phyloP scores from a whole-genome alignment of 2,888 invertebrate genomes.

The Metalampra italica region DNA sequence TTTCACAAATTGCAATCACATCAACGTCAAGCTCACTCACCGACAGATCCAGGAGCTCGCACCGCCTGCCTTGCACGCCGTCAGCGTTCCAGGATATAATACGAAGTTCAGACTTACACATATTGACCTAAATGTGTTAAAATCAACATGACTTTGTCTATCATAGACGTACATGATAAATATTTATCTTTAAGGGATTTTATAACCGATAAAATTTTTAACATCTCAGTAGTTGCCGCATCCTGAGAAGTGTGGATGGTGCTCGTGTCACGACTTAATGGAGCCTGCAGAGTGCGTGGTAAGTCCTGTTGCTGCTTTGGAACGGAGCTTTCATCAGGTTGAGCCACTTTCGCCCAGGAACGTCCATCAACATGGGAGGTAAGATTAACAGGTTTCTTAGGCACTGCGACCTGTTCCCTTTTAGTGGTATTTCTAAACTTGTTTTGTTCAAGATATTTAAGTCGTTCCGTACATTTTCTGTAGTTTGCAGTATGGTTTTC shows the following conservation, averaged over 20 bases:
- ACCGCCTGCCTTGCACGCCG: too few relatives aligned
- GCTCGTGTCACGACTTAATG: too few relatives aligned
- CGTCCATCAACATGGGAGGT: background rate
- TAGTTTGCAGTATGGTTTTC: conserved; percentile 12
- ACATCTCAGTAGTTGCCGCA: background rate
- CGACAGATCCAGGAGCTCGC: background rate
- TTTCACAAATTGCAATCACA: conserved; percentile 7
- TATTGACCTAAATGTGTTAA: conserved; percentile 9
- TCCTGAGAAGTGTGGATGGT: background rate
- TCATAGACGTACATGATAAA: conserved; percentile 1
- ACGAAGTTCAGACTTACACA: conserved; percentile 5
- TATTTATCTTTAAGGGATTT: conserved; percentile 10
- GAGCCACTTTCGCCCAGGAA: background rate
- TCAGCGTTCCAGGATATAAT: conserved; percentile 10
- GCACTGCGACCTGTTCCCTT: background rate
- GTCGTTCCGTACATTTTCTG: conserved; percentile 3
- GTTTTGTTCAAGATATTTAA: background rate
- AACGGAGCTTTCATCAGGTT: background rate
- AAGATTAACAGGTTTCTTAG: too few relatives aligned
- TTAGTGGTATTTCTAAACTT: background rate
- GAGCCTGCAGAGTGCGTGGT: background rate
- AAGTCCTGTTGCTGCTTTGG: background rate
- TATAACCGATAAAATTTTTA: conserved; percentile 6
- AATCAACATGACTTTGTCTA: conserved; percentile 13
- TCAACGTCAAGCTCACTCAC: conserved; percentile 1